Conservation (phyloP, 2,888 invertebrate species). For the Vesta saturnalis region DNA sequence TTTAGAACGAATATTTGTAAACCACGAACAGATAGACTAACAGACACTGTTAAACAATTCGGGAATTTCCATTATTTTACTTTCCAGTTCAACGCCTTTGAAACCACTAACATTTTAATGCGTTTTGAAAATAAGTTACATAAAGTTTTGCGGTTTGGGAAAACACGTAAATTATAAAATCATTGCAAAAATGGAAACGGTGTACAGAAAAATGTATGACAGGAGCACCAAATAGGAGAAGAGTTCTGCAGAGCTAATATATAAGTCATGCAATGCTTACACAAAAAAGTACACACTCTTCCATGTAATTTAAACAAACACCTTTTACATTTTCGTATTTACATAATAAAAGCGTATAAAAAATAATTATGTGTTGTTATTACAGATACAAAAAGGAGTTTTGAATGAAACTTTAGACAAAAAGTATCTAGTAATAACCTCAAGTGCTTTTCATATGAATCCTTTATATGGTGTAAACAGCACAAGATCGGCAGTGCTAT, state of each 20-base stretch:
- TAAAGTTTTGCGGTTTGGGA: too few relatives aligned
- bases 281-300: not conserved
- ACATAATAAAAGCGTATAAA: conserved; percentile 6
- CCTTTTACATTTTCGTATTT: conserved; percentile 8
- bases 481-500: conserved; percentile 2
- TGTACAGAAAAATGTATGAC: not conserved
- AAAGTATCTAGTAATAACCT: conserved; percentile 2
- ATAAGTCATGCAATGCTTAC: not conserved
- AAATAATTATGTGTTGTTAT: not conserved
- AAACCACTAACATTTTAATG: too few relatives aligned
- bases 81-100: too few relatives aligned
- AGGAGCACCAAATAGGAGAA: too few relatives aligned
- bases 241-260: not conserved
- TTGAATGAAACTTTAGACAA: not conserved
- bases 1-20: too few relatives aligned
- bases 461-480: not conserved
- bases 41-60: too few relatives aligned
- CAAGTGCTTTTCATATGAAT: conserved; percentile 8
- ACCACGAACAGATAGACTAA: too few relatives aligned
- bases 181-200: too few relatives aligned
- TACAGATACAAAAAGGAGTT: conserved; percentile 2
- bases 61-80: too few relatives aligned
- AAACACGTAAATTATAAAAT: too few relatives aligned
- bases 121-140: too few relatives aligned
- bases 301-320: conserved; percentile 4